Percentiles rank a stretch among this genome's conserved stretches.
Conservation (phyloP, 2,113 vertebrate genomes). For the Grammatotria lemairii region DNA sequence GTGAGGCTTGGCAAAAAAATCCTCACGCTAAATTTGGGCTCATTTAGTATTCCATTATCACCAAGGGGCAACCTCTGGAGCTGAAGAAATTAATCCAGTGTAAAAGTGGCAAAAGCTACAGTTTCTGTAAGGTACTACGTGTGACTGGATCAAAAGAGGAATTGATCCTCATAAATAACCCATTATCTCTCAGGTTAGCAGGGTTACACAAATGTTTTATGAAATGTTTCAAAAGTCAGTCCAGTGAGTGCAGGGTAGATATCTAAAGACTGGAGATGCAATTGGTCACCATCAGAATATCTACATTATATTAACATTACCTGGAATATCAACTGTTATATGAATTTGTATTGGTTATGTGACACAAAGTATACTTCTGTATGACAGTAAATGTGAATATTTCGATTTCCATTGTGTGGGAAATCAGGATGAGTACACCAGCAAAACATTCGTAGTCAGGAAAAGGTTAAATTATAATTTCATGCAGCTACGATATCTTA, state of each 20-base stretch:
- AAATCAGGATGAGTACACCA: background rate
- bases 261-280: background rate
- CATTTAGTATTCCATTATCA: background rate
- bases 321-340: background rate
- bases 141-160: background rate
- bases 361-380: background rate
- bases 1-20: background rate
- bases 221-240: background rate
- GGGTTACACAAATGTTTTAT: background rate
- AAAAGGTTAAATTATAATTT: constrained; percentile 26
- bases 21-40: background rate
- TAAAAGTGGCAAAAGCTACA: background rate
- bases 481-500: constrained; percentile 24
- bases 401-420: background rate
- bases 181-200: background rate
- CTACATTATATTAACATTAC: background rate
- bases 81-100: background rate
- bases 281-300: background rate
- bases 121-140: accelerated
- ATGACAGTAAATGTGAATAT: background rate
- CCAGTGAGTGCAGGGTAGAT: background rate
- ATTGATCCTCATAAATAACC: background rate
- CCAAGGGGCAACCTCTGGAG: background rate
- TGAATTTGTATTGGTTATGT: background rate
- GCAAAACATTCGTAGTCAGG: background rate